phyloP scores from a whole-genome alignment of 1,140 invertebrate species.

The Agrypnia vestita region DNA sequence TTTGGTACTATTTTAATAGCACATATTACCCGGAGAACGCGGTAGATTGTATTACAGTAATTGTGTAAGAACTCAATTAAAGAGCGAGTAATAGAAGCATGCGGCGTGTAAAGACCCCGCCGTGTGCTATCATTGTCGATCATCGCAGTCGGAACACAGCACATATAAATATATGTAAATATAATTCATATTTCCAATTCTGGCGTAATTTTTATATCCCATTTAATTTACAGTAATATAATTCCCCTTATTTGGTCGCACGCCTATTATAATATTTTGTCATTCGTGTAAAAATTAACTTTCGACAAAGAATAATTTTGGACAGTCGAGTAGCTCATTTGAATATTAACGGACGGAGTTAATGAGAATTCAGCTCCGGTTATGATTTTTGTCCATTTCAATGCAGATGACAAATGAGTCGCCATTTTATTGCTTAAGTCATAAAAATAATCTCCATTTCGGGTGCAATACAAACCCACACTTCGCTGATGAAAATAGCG shows the following conservation, averaged over 20 bases:
- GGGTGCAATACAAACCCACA: slow-evolving; percentile 14
- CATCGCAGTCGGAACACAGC: not conserved
- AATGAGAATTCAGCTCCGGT: slow-evolving; percentile 9
- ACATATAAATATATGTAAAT: slow-evolving; percentile 24
- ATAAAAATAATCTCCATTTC: slow-evolving; percentile 3
- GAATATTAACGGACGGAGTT: slow-evolving; percentile 14
- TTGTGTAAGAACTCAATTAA: not conserved
- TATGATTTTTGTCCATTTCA: slow-evolving; percentile 25
- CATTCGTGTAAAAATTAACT: slow-evolving; percentile 23
- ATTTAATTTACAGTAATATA: slow-evolving; percentile 31
- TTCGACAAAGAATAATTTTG: slow-evolving; percentile 9
- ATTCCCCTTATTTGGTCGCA: slow-evolving; percentile 30
- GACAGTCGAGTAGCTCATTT: slow-evolving; percentile 3
- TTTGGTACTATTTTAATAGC: not conserved
- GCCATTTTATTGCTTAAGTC: not conserved
- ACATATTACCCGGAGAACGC: not conserved
- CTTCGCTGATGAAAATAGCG: not conserved
- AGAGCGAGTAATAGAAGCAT: not conserved
- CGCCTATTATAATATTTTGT: slow-evolving; percentile 37
- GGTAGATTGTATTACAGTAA: not conserved
- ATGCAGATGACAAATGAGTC: not conserved
- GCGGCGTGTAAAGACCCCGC: not conserved
- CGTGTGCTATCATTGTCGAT: not conserved
- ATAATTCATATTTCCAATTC: slow-evolving; percentile 5
- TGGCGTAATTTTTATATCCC: slow-evolving; percentile 23